Base-by-base conservation (phyloP, 2,797 vertebrate species). In the Bufotes viridis region DNA sequence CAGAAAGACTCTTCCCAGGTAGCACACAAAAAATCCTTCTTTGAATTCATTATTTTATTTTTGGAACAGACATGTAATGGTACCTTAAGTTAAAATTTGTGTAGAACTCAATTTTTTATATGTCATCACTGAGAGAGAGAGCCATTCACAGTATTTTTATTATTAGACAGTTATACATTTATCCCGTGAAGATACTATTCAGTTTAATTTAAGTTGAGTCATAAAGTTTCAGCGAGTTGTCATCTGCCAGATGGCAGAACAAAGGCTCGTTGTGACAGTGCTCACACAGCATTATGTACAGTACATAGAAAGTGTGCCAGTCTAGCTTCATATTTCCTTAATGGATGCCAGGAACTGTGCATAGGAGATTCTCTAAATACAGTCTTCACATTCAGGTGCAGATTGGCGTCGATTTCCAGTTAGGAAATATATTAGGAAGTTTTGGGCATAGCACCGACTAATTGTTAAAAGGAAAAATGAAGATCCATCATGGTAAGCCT, bases 151-250 rank as follows among this genome's bases (percentile, higher is more conserved):
- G 49, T 1, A 90, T 18, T 13, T 67, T 4, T 85, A 87, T 34
- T 87, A 87, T 18, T 34, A 87, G 65, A 26, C 42, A 90, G 61
- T 69, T 82, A 90, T 90, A 90, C 85, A 78, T 74, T 90, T 90
- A 89, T 81, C 85, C 87, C 90, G 57, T 15, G 75, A 90, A 85
- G 82, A 90, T 65, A 63, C 51, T 90, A 88, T 91, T 90, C 89
- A 82, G 42, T 84, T 90, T 90, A 88, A 91, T 91, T 90, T 90
- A 88, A 91, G 70, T 87, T 91, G 83, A 91, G 85, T 90, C 83
- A 90, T 90, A 89, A 91, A 91, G 53, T 42, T 89, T 78, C 82
- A 88, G 75, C 88, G 63, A 90, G 90, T 89, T 91, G 80, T 75
- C 67, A 92, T 69, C 75, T 92, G 58, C n/a, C 90, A 92, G 76